phyloP scores from a whole-genome alignment of 2,113 vertebrate genomes.

The Rostratula benghalensis region DNA sequence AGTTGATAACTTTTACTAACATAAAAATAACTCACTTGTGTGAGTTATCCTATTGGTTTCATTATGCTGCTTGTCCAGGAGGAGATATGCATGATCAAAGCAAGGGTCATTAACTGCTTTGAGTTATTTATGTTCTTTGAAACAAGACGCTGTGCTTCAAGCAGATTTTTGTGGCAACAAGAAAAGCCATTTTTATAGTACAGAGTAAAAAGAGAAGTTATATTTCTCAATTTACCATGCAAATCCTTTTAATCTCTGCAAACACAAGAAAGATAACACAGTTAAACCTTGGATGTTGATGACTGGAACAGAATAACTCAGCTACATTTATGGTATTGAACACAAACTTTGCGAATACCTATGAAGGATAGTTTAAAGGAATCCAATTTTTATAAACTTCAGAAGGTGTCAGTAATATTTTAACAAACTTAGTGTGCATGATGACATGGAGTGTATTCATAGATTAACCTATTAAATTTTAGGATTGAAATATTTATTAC shows the following conservation, averaged over 20 bases:
- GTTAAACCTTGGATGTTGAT: not conserved
- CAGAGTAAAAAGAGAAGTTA: conserved; percentile 5
- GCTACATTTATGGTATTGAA: not conserved
- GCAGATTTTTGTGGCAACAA: not conserved
- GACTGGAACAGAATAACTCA: conserved; percentile 8
- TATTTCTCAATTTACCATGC: not conserved
- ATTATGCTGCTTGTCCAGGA: not conserved
- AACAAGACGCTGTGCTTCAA: conserved; percentile 28
- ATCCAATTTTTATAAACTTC: conserved; percentile 55
- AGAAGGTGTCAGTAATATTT: conserved; percentile 60
- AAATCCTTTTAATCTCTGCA: not conserved
- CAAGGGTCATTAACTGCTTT: conserved; percentile 1
- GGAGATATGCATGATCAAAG: not conserved
- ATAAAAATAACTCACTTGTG: not conserved
- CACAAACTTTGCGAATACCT: not conserved
- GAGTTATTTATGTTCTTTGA: conserved; percentile 62
- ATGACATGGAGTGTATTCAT: conserved; percentile 32
- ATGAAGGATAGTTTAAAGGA: conserved; percentile 25
- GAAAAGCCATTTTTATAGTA: not conserved
- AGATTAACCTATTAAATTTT: conserved; percentile 36
- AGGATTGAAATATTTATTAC: conserved; percentile 54
- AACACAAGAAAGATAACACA: not conserved
- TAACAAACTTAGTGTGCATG: conserved; percentile 44
- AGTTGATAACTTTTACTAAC: not conserved
- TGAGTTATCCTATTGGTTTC: not conserved